Percentiles rank a stretch among this genome's conserved stretches.
Evolutionary conservation across 2,888 invertebrate species (phyloP).

Genomic region (Barypeithes pellucidus): DNA sequence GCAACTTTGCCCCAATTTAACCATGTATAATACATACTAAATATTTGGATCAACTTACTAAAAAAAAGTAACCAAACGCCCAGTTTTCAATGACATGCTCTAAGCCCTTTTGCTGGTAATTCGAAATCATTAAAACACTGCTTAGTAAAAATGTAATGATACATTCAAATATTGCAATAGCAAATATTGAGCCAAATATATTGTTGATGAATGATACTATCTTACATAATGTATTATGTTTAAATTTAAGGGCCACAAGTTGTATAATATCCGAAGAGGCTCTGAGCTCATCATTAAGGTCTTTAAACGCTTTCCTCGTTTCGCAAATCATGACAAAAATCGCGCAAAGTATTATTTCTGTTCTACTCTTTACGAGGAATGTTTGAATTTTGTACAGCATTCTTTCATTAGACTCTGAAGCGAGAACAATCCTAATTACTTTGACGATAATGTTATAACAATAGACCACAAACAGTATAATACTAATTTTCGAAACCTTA

Average conservation of each 20-base stretch:
- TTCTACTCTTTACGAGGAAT: neutral
- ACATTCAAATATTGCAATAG: neutral
- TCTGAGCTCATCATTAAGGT: neutral
- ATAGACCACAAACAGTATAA: neutral
- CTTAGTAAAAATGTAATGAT: neutral
- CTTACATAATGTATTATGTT: neutral
- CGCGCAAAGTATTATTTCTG: neutral
- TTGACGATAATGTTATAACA: neutral
- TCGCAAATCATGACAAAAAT: neutral
- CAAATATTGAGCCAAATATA: neutral
- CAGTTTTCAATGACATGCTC: neutral
- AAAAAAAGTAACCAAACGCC: neutral
- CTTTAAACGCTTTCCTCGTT: neutral
- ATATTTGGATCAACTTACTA: neutral
- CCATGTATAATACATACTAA: no score
- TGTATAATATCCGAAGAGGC: neutral
- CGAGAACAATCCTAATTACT: neutral
- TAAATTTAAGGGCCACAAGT: neutral
- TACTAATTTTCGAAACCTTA: neutral
- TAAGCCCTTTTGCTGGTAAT: neutral
- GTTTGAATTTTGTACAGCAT: no score
- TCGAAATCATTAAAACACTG: neutral
- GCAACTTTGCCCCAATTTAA: no score
- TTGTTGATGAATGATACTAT: neutral
- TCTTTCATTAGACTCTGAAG: neutral